Evolutionary conservation across 2,113 vertebrate species (phyloP), one percentile per base, ranked within the genome.

Genomic region (Epinephelus cyanopodus): DNA sequence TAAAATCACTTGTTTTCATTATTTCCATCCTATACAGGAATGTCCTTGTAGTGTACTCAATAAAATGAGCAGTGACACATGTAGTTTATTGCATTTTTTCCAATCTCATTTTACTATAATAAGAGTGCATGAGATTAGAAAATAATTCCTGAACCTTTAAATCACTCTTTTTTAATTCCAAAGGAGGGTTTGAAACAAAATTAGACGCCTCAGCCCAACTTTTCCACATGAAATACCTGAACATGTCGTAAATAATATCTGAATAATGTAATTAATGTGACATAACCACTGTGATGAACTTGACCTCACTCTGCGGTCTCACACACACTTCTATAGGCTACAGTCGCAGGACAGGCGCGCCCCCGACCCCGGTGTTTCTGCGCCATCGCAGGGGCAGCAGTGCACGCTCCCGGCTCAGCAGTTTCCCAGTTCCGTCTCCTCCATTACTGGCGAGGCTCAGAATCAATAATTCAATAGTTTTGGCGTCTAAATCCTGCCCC

Each of bases 391-490:
- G 56, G 90, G 90, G 63, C 33, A 79, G 58, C 74, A 53, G 69
- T 66, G 88, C 91, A 81, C 92, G 88, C 80, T 62, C 90, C 82
- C 84, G 82, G 27, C 67, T 89, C 87, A 91, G 86, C 87, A 88
- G 84, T 90, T 92, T 92, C 93, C 92, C 90, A 89, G 93, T 93
- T 94, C 90, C 91, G 82, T 93, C 93, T 92, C 89, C 91, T 92
- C 92, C 91, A 93, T 90, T 94, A 94, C 91, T 91, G 92, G 93
- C 91, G 89, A 91, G 87, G 85, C 86, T 82, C 71, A 66, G 7
- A 85, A 95, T 96, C 94, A 89, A 96, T 95, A 95, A 95, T 92
- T 95, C 95, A 94, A 95, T 95, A 95, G 83, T 91, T 87, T 94
- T 95, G 94, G 95, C 93, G 94, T 95, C 95, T 91, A 79, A 93